Base-by-base conservation (phyloP, 2,113 vertebrate species). In the Antigone vipio region DNA sequence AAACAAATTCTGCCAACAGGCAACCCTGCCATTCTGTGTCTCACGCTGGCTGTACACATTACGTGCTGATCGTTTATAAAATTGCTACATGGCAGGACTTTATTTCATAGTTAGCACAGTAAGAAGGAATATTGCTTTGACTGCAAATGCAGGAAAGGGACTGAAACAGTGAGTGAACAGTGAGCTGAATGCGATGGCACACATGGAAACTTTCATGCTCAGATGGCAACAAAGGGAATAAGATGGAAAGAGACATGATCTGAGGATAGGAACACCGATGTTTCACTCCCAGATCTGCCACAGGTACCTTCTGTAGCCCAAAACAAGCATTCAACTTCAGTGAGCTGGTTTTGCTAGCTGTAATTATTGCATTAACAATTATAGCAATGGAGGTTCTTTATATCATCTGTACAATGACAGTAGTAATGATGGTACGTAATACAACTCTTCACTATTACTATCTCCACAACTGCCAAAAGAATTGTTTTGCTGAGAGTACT, bases 141-240 rank as follows among this genome's bases (percentile, higher is more conserved):
- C 49, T 85, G 63, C 13, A 76, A 67, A 69, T 4, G 40, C 72
- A 89, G 58, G 26, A 47, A 45, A 38, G 21, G 38, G 49, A 52
- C 15, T 0, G 2, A 74, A 89, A 27, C 38, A 49, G 38, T 3
- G 12, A 60, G 18, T 4, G 21, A 74, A 38, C 38, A 38, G 38
- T 38, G 38, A 38, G 49, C 47, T 34, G 44, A 44, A 27, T 34
- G 26, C 17, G 2, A 35, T 2, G 21, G 34, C 18, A 66, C 15
- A 53, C 24, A 17, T 0, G 4, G 8, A 40, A 52, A 53, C 55
- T 9, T 11, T 11, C 1, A 2, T 9, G 17, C 16, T 24, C 47
- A 66, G 38, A 50, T 50, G 17, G 50, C 17, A 82, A 26, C 0
- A 2, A 26, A 60, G 15, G n/a, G 16, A 68, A 4, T 9, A n/a